These are phyloP conservation scores for Phymanthus crucifer DNA, from an alignment of 92 coral and sea anemone genomes.

Conservation along the genomic window DNA sequence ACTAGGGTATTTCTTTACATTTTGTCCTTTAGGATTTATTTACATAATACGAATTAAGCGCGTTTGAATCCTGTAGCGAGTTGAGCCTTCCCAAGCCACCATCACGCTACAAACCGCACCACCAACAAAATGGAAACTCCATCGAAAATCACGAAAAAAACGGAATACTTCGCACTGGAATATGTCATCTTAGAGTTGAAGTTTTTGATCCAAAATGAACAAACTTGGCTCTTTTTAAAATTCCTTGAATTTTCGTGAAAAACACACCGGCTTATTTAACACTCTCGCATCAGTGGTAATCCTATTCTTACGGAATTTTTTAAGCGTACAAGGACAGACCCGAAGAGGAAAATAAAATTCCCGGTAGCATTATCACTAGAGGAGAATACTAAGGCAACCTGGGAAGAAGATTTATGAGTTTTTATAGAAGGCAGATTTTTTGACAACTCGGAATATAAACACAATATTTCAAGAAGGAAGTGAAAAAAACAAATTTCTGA, in stretches of 20 bases:
- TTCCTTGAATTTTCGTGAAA: neutral
- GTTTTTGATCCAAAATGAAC: neutral
- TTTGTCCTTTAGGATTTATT: neutral
- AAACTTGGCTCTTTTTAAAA: neutral
- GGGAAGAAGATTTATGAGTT: slow-evolving; percentile 22
- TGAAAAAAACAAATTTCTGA: neutral
- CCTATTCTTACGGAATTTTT: slow-evolving; percentile 11
- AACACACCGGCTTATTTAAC: neutral
- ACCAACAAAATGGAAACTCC: neutral
- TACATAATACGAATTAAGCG: slow-evolving; percentile 3
- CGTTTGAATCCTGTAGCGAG: neutral
- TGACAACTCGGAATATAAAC: slow-evolving; percentile 12
- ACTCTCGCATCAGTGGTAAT: neutral
- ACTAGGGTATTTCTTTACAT: neutral
- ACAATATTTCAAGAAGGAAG: slow-evolving; percentile 9
- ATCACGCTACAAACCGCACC: neutral
- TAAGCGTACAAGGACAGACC: slow-evolving; percentile 27
- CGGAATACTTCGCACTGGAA: neutral
- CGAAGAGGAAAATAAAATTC: slow-evolving; percentile 10
- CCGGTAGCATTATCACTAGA: neutral
- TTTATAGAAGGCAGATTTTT: neutral
- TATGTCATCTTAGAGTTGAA: neutral
- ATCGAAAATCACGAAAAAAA: neutral
- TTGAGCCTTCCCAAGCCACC: neutral
- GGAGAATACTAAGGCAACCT: slow-evolving; percentile 29